A percentile compares a stretch with the other conserved stretches of the same genome.
Conservation (phyloP, 2,113 vertebrate species). For the Pimephales promelas region DNA sequence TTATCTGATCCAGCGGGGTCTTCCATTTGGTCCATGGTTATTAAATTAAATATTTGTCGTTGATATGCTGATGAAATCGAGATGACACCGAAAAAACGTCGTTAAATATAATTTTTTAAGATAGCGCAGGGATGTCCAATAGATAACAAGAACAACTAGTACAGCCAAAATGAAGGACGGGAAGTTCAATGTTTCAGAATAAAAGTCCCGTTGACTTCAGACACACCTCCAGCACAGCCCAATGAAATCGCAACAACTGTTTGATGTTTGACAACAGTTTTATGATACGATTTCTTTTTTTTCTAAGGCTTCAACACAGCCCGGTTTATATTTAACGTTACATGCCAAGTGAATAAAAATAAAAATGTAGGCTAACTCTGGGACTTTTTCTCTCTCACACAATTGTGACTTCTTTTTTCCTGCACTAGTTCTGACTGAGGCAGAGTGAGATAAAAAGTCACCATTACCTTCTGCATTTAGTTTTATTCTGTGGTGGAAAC, state of each 20-base stretch:
- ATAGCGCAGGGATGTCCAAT: background rate
- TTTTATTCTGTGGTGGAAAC: too few species aligned
- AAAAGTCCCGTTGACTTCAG: conserved; percentile 2
- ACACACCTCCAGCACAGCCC: background rate
- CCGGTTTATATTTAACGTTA: background rate
- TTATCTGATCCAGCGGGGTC: conserved; percentile 29
- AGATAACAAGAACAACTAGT: background rate
- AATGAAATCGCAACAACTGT: background rate
- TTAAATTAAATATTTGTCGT: background rate
- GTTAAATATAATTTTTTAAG: background rate
- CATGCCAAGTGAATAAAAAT: too few species aligned
- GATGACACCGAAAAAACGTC: background rate
- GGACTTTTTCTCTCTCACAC: too few species aligned
- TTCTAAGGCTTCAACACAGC: background rate
- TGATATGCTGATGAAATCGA: background rate
- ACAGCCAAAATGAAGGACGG: conserved; percentile 22
- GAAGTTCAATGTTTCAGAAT: conserved; percentile 10
- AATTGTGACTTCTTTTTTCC: too few species aligned
- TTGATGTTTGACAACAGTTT: too few species aligned
- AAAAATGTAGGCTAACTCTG: too few species aligned
- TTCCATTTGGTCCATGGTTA: conserved; percentile 37
- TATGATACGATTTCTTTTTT: too few species aligned
- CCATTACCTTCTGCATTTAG: too few species aligned
- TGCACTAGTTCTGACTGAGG: too few species aligned
- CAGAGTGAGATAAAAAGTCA: too few species aligned